These are phyloP conservation scores for Bhutanitis thaidina DNA, from an alignment of 2,888 invertebrate species.

Conservation along the genomic window DNA sequence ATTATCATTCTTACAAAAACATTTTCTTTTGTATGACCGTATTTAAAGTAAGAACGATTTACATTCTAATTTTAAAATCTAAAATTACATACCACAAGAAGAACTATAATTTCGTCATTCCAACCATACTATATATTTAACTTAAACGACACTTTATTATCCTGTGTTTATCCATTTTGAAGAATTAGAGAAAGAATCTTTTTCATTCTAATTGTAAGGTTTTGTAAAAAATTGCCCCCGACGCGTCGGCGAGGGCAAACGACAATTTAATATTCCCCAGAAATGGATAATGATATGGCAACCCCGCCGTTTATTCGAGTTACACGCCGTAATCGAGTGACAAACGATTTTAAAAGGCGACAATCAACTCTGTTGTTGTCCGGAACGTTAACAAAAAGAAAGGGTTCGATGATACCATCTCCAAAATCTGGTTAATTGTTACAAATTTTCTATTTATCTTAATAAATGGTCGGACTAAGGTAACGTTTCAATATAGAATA, in stretches of 20 bases:
- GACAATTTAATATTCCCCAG: constrained; percentile 67
- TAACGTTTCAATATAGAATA: no score
- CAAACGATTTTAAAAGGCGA: constrained; percentile 69
- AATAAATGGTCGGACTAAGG: no score
- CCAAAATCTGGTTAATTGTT: background rate
- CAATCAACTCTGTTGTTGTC: constrained; percentile 36
- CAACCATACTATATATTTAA: constrained; percentile 60
- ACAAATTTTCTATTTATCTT: background rate
- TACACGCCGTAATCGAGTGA: constrained; percentile 72
- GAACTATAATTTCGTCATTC: constrained; percentile 28
- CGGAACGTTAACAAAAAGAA: constrained; percentile 21
- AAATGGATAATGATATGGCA: constrained; percentile 65
- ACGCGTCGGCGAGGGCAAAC: constrained; percentile 53
- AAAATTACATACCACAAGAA: constrained; percentile 4
- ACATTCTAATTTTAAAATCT: constrained; percentile 9
- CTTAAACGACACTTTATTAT: constrained; percentile 78
- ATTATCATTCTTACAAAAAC: no score
- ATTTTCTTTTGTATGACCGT: no score
- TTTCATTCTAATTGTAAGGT: constrained; percentile 48
- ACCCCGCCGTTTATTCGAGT: constrained; percentile 60
- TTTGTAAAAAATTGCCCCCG: constrained; percentile 61
- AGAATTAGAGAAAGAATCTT: constrained; percentile 66
- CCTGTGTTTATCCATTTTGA: constrained; percentile 66
- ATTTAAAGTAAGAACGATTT: constrained; percentile 17
- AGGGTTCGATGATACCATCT: constrained; percentile 22